Evolutionary conservation across 2,888 invertebrate genomes (phyloP), one percentile per base, ranked within the genome.

Genomic region (Mystacides longicornis): DNA sequence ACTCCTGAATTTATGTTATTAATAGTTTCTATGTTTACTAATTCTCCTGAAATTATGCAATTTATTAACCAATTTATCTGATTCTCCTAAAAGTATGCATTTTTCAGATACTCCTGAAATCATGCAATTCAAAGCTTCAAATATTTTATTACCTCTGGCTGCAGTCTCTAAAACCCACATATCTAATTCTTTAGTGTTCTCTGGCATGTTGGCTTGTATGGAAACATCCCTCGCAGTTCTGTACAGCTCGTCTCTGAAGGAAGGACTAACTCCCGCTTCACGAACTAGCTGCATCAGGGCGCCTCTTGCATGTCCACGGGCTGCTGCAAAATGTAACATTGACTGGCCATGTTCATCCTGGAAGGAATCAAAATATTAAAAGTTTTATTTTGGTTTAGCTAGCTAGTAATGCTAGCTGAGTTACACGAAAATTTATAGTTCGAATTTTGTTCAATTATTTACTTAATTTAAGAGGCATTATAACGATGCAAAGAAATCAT

Each of bases 311-410:
- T 93, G 93, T 0, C 87, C 81, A 48, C 91, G 81, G 0, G 89
- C 87, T 1, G 90, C 87, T 1, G 93, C 92, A 70, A 91, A 92
- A 70, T 94, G 93, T 31, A 93, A 71, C 81, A 92, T 86, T 59
- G 89, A 91, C 69, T 92, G 92, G 0, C 93, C 93, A 64, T 91
- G 89, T 67, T 93, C 93, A 65, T 93, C 93, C 87, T 61, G 47
- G 22, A 47, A 52, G 45, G 48, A n/a, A n/a, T n/a, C n/a, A 14
- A 3, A 37, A 37, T 3, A 37, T 37, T 37, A 11, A 27, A 27
- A 27, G 11, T 27, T n/a, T n/a, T n/a, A n/a, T n/a, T n/a, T n/a
- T n/a, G n/a, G n/a, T n/a, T n/a, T n/a, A n/a, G n/a, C n/a, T n/a
- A n/a, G n/a, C n/a, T n/a, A n/a, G n/a, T n/a, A n/a, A n/a, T n/a